These are phyloP conservation scores for Pterocles orientalis DNA, from an alignment of 2,113 vertebrate genomes.

Conservation along the genomic window DNA sequence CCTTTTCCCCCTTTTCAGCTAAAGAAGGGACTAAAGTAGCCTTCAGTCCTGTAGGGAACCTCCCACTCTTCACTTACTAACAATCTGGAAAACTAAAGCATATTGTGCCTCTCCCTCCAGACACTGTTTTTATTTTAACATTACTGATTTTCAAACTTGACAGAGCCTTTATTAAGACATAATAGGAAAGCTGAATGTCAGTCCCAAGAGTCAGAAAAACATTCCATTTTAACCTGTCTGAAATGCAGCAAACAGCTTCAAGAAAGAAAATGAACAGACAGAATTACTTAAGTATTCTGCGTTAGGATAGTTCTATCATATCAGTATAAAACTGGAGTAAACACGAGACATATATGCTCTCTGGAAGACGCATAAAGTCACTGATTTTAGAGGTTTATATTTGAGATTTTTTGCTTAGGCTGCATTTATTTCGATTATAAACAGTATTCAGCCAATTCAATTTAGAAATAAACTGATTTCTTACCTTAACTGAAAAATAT, in stretches of 20 bases:
- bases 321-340: fast-evolving
- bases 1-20: background rate
- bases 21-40: background rate
- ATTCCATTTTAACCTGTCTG: constrained; percentile 35
- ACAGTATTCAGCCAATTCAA: background rate
- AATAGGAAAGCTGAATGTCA: constrained; percentile 41
- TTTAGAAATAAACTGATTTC: background rate
- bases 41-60: background rate
- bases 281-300: background rate
- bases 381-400: background rate
- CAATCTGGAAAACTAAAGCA: background rate
- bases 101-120: background rate
- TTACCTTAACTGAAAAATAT: background rate
- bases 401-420: background rate
- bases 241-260: constrained; percentile 40
- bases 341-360: background rate
- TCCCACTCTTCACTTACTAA: background rate
- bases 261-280: background rate
- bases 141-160: constrained; percentile 38
- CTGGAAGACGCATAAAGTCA: background rate
- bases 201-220: constrained; percentile 41
- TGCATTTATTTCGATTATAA: background rate
- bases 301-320: background rate
- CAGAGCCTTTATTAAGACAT: constrained; percentile 48
- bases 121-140: constrained; percentile 50